Percentiles rank a stretch among this genome's conserved stretches.
Evolutionary conservation across 2,113 vertebrate genomes (phyloP).

Genomic region (Notarius lentiginosus): DNA sequence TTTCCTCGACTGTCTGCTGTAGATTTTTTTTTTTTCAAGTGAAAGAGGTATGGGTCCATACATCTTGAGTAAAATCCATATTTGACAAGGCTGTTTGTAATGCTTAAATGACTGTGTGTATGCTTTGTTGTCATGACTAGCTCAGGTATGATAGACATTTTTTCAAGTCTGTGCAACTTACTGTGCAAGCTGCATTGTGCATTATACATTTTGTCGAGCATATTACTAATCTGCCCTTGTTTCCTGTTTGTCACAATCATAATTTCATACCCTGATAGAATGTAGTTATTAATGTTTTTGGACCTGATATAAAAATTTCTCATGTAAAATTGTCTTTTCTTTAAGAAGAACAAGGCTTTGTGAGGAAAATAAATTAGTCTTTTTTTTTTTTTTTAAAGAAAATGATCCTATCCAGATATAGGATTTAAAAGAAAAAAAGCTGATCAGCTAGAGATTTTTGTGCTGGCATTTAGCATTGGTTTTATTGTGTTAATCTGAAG

Average conservation of each 20-base stretch:
- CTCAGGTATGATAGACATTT: background rate
- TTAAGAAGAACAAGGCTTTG: background rate
- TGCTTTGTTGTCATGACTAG: background rate
- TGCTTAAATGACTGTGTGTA: slow-evolving; percentile 5
- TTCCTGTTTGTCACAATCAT: background rate
- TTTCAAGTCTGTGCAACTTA: background rate
- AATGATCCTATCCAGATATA: background rate
- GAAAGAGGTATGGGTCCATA: background rate
- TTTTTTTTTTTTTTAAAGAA: no score
- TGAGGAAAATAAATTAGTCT: no score
- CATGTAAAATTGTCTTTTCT: background rate
- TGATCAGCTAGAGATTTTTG: background rate
- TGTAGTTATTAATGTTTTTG: background rate
- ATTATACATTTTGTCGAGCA: background rate
- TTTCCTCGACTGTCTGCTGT: background rate
- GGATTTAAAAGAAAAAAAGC: background rate
- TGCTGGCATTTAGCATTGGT: background rate
- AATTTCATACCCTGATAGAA: no score
- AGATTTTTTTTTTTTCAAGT: background rate
- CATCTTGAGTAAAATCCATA: slow-evolving; percentile 18
- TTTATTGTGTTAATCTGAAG: background rate
- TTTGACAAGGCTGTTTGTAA: slow-evolving; percentile 7
- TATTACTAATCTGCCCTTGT: background rate
- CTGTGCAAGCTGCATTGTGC: background rate
- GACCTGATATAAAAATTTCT: background rate